Evolutionary conservation across 2,113 vertebrate species (phyloP).

Genomic region (Caloenas nicobarica): DNA sequence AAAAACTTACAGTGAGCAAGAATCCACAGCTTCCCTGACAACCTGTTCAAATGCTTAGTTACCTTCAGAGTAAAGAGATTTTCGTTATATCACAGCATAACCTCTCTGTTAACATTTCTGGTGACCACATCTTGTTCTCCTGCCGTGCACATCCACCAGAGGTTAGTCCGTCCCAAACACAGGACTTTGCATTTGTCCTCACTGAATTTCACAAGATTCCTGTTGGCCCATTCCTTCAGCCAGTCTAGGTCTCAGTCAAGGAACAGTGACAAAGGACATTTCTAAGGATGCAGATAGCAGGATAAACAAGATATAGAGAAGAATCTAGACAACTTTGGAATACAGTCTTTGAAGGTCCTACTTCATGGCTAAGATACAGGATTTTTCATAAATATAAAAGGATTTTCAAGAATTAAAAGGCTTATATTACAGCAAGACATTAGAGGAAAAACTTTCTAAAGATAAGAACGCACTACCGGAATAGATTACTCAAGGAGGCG

Average conservation of each 20-base stretch:
- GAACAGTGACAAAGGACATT: not conserved
- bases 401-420: not conserved
- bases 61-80: not conserved
- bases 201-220: too few relatives aligned
- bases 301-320: not conserved
- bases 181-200: too few relatives aligned
- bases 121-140: not conserved
- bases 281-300: not conserved
- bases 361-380: not conserved
- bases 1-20: not conserved
- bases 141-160: not conserved
- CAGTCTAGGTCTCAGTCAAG: not conserved
- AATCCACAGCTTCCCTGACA: not conserved
- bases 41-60: not conserved
- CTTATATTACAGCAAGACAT: not conserved
- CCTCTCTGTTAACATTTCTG: not conserved
- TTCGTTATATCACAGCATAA: not conserved
- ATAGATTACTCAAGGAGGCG: not conserved
- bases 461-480: not conserved
- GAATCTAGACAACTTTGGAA: not conserved
- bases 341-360: not conserved
- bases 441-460: not conserved
- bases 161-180: too few relatives aligned
- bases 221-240: too few relatives aligned
- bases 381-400: not conserved